A percentile compares a stretch with the other conserved stretches of the same genome.
phyloP scores from a whole-genome alignment of 2,888 invertebrate genomes.

The Neuroscelio doddi region DNA sequence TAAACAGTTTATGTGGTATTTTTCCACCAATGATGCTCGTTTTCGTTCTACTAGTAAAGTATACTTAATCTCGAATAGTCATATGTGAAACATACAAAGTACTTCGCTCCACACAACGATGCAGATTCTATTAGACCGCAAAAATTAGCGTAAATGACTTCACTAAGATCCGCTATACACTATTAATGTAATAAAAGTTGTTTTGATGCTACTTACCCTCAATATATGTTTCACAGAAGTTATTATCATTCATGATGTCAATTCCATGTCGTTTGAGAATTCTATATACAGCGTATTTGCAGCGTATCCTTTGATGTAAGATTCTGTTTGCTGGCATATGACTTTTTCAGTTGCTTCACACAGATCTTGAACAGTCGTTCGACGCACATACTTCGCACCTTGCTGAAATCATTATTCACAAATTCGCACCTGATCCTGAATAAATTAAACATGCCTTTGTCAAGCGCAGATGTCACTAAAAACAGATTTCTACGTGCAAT shows the following conservation, averaged over 20 bases:
- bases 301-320: constrained; percentile 24
- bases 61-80: constrained; percentile 52
- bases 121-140: constrained; percentile 50
- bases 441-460: constrained; percentile 26
- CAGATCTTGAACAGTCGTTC: constrained; percentile 19
- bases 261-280: constrained; percentile 52
- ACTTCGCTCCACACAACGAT: constrained; percentile 39
- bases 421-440: constrained; percentile 17
- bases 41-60: constrained; percentile 40
- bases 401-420: constrained; percentile 15
- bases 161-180: constrained; percentile 45
- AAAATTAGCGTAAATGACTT: constrained; percentile 54
- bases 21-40: constrained; percentile 27
- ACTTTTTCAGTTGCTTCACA: constrained; percentile 8
- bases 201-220: constrained; percentile 54
- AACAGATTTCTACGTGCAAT: constrained; percentile 25
- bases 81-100: constrained; percentile 43
- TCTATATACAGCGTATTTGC: constrained; percentile 54
- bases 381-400: constrained; percentile 18
- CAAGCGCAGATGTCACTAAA: constrained; percentile 23
- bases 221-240: constrained; percentile 53
- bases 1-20: constrained; percentile 39
- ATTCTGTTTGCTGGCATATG: constrained; percentile 17
- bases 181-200: constrained; percentile 51
- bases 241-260: constrained; percentile 39